Evolutionary conservation across 2,113 vertebrate genomes (phyloP).

Genomic region (Lanius collurio): DNA sequence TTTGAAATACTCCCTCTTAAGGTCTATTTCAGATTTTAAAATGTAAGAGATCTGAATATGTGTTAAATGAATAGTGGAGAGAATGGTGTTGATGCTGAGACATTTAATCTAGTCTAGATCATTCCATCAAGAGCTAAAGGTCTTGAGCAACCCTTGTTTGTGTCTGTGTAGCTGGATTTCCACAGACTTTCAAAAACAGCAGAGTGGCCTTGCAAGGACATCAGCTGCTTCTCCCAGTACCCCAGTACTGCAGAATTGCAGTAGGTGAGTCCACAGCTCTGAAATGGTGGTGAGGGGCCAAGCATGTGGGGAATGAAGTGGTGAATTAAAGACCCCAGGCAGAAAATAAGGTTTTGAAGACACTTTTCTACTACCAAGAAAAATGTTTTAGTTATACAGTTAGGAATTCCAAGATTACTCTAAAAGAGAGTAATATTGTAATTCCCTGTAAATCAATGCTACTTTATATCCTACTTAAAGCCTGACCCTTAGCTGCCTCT

Average conservation of each 20-base stretch:
- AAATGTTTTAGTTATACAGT: background rate
- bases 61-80: background rate
- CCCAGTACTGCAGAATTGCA: background rate
- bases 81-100: background rate
- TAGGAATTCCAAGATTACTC: background rate
- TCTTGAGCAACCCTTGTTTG: background rate
- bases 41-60: background rate
- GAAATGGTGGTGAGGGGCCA: fast-evolving
- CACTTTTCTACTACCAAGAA: background rate
- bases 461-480: background rate
- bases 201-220: background rate
- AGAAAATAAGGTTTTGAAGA: background rate
- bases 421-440: background rate
- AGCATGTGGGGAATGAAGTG: fast-evolving
- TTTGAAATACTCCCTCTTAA: background rate
- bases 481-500: background rate
- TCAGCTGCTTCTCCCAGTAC: background rate
- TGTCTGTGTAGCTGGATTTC: background rate
- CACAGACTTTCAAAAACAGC: background rate
- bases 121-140: background rate
- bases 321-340: background rate
- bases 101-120: background rate
- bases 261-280: background rate
- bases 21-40: background rate
- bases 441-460: background rate